phyloP scores from a whole-genome alignment of 2,113 vertebrate species.

The Coregonus clupeaformis region DNA sequence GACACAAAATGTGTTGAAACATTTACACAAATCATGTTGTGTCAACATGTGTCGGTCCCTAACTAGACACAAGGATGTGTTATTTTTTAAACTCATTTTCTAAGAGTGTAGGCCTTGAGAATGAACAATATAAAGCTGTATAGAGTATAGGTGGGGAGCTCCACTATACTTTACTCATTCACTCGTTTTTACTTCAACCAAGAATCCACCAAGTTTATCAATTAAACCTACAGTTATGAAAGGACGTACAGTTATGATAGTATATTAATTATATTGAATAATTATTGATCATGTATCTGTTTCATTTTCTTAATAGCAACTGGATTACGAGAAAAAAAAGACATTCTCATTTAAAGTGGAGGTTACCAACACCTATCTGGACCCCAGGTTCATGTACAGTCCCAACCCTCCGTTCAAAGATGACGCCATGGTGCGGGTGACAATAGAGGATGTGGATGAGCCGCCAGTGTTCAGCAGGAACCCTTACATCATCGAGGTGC shows the following conservation, averaged over 20 bases:
- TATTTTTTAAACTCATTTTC: too few relatives aligned
- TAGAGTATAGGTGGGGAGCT: neutral
- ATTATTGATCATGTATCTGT: too few relatives aligned
- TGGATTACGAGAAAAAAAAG: conserved; percentile 94
- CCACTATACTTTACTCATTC: too few relatives aligned
- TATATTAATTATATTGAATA: conserved; percentile 25
- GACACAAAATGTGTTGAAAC: too few relatives aligned
- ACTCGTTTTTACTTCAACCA: neutral
- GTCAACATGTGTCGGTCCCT: too few relatives aligned
- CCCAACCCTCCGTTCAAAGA: conserved; percentile 91
- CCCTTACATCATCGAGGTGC: conserved; percentile 91
- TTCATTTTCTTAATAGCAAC: conserved; percentile 64
- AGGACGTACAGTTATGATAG: neutral
- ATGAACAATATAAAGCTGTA: conserved; percentile 48
- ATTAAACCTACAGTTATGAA: too few relatives aligned
- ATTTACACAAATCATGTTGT: too few relatives aligned
- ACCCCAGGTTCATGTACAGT: conserved; percentile 84
- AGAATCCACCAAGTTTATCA: neutral
- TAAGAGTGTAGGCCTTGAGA: conserved; percentile 32
- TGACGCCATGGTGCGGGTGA: conserved; percentile 84
- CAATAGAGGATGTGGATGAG: conserved; percentile 89
- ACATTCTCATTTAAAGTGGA: conserved; percentile 87
- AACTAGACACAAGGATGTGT: too few relatives aligned
- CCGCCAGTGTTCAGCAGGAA: conserved; percentile 85
- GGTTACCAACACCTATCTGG: conserved; percentile 87